Evolutionary conservation across 2,113 vertebrate species (phyloP), one percentile per base, ranked within the genome.

Genomic region (Pelecanus crispus): DNA sequence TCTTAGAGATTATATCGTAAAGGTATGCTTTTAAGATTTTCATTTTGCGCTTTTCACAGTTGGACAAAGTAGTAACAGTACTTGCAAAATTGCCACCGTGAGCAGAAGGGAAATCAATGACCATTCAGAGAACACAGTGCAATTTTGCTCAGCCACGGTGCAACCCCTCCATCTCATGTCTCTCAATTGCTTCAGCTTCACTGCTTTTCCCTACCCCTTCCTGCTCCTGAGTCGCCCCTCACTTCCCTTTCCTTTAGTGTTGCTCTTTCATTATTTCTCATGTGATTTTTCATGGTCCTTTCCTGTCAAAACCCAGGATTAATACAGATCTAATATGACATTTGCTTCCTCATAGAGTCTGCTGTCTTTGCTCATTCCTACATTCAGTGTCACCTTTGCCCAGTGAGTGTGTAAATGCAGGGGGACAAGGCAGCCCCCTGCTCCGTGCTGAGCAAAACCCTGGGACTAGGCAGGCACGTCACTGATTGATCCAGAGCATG

Each of bases 11-110:
- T 74, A 10, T 55, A 31, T 56, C 65, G 56, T 45, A 80, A 91
- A 87, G 1, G 1, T 44, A n/a, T 26, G 32, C 56, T 88, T 86
- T 71, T 42, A 80, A 81, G 56, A 28, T 13, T 81, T 89, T 72
- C 21, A 56, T 94, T 95, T 47, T 87, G 44, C 92, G 65, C 56
- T 92, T 81, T 91, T 85, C 61, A 36, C 34, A 56, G 31, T 68
- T 67, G 62, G 44, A 56, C 62, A 80, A 91, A 58, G 61, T 28
- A 81, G 42, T 63, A 86, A 44, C 45, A 70, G 25, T 45, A 68
- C 44, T 78, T 88, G 50, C 58, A 74, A 94, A 95, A 81, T 81
- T 0, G 0, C 50, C 38, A 7, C 19, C 2, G 5, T 74, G 80
- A 73, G 36, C 34, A 86, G 62, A 84, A 79, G 31, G n/a, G 52